These are phyloP conservation scores for Mastacembelus armatus DNA, from an alignment of 2,797 vertebrate genomes.

Conservation along the genomic window DNA sequence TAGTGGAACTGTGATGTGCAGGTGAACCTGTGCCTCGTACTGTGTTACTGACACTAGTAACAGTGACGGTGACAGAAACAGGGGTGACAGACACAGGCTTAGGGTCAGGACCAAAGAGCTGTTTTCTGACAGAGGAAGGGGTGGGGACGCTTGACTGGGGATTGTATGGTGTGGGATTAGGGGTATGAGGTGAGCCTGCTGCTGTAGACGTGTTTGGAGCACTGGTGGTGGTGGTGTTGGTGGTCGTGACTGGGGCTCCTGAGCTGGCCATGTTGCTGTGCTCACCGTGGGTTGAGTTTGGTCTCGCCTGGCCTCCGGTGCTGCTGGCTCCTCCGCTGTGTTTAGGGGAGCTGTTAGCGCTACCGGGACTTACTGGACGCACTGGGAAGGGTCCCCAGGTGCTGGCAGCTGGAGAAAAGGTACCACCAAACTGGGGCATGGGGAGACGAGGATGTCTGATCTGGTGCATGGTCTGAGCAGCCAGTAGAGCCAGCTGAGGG, in stretches of 20 bases:
- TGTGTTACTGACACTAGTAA: slow-evolving; percentile 66
- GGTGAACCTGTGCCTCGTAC: slow-evolving; percentile 79
- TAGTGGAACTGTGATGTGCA: slow-evolving; percentile 82
- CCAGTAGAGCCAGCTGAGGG: slow-evolving; percentile 96
- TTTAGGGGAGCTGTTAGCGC: slow-evolving; percentile 95
- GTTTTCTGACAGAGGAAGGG: slow-evolving; percentile 94
- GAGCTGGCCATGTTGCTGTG: slow-evolving; percentile 76
- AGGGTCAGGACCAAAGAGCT: slow-evolving; percentile 91
- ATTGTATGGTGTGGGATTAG: slow-evolving; percentile 79
- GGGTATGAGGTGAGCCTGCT: slow-evolving; percentile 67
- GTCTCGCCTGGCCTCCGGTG: slow-evolving; percentile 59
- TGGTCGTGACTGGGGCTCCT: slow-evolving; percentile 75
- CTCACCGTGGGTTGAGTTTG: slow-evolving; percentile 83
- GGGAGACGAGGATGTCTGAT: slow-evolving; percentile 97
- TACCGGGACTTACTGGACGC: slow-evolving; percentile 96
- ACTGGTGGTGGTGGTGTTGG: slow-evolving; percentile 80
- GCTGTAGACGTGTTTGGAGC: slow-evolving; percentile 81
- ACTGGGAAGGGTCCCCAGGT: slow-evolving; percentile 99
- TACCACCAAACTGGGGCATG: slow-evolving; percentile 98
- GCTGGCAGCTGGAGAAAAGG: slow-evolving; percentile 93
- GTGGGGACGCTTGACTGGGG: slow-evolving; percentile 88
- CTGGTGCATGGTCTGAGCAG: slow-evolving; percentile 99
- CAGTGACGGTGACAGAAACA: slow-evolving; percentile 79
- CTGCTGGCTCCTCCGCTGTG: slow-evolving; percentile 85
- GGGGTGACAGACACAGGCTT: slow-evolving; percentile 84